These are phyloP conservation scores for Enteromius trimaculatus DNA, from an alignment of 2,797 vertebrate species.

Conservation along the genomic window DNA sequence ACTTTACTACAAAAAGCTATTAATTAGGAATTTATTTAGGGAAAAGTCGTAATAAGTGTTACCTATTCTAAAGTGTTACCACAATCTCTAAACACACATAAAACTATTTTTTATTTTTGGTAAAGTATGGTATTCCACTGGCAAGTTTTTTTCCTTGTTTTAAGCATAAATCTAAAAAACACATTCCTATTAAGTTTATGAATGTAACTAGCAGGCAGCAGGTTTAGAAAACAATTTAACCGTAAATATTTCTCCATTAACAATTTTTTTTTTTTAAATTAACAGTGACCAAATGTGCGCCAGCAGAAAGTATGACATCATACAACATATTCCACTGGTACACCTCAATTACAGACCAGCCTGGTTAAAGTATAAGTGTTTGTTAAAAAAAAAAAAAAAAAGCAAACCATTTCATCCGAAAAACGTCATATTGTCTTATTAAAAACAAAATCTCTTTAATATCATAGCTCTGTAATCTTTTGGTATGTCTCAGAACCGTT, in stretches of 20 bases:
- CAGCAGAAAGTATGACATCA: neutral
- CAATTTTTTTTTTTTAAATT: neutral
- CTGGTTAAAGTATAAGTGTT: neutral
- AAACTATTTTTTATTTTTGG: neutral
- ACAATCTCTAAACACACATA: neutral
- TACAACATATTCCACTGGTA: slow-evolving; percentile 1
- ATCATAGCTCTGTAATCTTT: neutral
- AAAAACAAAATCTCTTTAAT: neutral
- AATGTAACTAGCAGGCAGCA: neutral
- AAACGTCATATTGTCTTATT: neutral
- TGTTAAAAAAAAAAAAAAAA: neutral
- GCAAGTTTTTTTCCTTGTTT: neutral
- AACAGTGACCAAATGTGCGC: neutral
- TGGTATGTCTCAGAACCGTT: neutral
- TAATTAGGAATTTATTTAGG: too few species aligned
- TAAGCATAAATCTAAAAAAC: neutral
- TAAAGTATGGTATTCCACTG: neutral
- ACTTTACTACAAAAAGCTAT: too few species aligned
- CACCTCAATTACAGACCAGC: neutral
- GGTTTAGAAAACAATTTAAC: too few species aligned
- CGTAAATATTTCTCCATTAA: too few species aligned
- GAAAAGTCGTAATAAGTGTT: too few species aligned
- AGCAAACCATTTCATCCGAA: neutral
- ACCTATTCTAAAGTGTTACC: too few species aligned
- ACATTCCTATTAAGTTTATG: neutral